phyloP scores from a whole-genome alignment of 2,888 invertebrate species.

The Rhaphigaster nebulosa region DNA sequence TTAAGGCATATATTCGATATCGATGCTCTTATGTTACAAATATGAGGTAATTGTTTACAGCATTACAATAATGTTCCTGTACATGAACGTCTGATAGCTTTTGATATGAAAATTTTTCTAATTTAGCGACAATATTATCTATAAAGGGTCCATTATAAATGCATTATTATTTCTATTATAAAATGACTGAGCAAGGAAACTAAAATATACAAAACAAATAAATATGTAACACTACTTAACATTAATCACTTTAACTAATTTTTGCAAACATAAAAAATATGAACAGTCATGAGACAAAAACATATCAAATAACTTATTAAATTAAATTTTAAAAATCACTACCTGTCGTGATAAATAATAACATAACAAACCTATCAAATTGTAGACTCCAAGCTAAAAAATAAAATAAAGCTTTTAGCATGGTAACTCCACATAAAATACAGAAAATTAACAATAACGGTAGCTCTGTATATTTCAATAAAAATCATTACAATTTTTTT shows the following conservation, averaged over 20 bases:
- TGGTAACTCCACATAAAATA: background rate
- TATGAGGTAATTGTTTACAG: slow-evolving; percentile 44
- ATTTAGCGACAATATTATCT: slow-evolving; percentile 28
- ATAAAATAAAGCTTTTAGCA: background rate
- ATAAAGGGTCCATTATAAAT: slow-evolving; percentile 47
- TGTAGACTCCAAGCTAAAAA: background rate
- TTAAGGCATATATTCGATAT: slow-evolving; percentile 51
- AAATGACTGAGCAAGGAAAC: slow-evolving; percentile 11
- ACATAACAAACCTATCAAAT: slow-evolving; percentile 12
- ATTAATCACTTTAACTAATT: background rate
- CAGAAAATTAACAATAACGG: slow-evolving; percentile 50
- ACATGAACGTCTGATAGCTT: slow-evolving; percentile 24
- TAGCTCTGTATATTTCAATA: background rate
- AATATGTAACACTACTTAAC: background rate
- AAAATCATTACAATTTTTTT: slow-evolving; percentile 18
- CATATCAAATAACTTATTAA: background rate
- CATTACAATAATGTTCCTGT: slow-evolving; percentile 43
- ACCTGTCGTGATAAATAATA: background rate
- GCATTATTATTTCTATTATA: slow-evolving; percentile 41
- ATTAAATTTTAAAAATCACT: slow-evolving; percentile 14
- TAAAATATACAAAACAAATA: background rate
- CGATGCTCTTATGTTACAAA: slow-evolving; percentile 38
- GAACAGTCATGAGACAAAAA: background rate
- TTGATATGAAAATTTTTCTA: slow-evolving; percentile 42
- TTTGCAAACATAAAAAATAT: background rate